phyloP scores from a whole-genome alignment of 2,113 vertebrate genomes.

The Cranoglanis bouderius region DNA sequence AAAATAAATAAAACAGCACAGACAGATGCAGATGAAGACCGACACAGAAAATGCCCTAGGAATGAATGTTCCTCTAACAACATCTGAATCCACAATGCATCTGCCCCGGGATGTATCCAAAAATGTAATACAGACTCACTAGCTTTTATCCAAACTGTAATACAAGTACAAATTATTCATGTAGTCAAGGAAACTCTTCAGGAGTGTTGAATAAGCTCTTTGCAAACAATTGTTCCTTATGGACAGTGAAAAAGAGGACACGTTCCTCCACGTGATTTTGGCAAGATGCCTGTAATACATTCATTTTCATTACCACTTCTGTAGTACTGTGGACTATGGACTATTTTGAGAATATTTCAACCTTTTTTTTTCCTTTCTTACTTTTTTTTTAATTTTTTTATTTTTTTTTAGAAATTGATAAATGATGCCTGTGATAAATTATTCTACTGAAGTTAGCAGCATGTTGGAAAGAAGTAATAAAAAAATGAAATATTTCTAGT shows the following conservation, averaged over 20 bases:
- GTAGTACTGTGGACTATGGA: not conserved
- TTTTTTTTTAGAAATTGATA: not conserved
- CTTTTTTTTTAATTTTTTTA: not conserved
- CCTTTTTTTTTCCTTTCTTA: not conserved
- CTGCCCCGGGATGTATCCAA: not conserved
- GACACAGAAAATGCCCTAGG: conserved; percentile 35
- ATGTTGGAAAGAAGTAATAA: not conserved
- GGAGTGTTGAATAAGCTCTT: conserved; percentile 22
- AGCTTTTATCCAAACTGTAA: conserved; percentile 2
- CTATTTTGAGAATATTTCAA: not conserved
- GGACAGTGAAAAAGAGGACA: not conserved
- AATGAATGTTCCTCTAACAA: conserved; percentile 5
- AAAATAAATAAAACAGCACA: conserved; percentile 41
- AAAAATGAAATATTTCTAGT: not conserved
- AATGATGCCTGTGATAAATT: not conserved
- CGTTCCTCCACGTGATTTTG: not conserved
- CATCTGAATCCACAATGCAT: conserved; percentile 17
- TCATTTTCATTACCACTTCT: conserved; percentile 9
- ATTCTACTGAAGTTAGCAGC: not conserved
- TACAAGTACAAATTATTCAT: conserved; percentile 27
- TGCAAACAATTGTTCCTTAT: conserved; percentile 23
- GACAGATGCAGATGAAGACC: conserved; percentile 20
- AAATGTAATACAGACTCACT: not conserved
- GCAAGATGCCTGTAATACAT: conserved; percentile 5
- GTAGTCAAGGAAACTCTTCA: conserved; percentile 1